A percentile compares a stretch with the other conserved stretches of the same genome.
These are phyloP conservation scores for Oreochromis tanganicae DNA, from an alignment of 2,113 vertebrate species.

Conservation along the genomic window DNA sequence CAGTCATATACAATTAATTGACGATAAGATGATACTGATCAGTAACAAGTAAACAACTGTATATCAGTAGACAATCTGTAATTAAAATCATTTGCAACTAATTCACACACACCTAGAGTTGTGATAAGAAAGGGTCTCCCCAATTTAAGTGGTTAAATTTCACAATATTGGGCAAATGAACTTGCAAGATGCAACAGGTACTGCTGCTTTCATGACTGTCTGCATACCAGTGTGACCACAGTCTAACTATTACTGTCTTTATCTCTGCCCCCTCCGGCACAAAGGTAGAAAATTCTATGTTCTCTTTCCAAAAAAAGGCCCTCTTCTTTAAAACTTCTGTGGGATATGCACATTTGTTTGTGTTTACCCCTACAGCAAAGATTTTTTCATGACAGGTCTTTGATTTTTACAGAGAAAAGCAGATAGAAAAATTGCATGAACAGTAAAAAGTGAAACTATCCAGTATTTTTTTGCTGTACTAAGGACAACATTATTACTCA, in stretches of 20 bases:
- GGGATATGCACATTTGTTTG: conserved; percentile 70
- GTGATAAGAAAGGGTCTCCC: conserved; percentile 26
- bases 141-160: conserved; percentile 66
- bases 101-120: background rate
- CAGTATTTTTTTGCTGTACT: background rate
- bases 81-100: background rate
- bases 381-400: conserved; percentile 19
- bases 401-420: background rate
- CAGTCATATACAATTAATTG: background rate
- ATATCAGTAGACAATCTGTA: background rate
- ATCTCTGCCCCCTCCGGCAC: conserved; percentile 72
- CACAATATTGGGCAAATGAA: conserved; percentile 73
- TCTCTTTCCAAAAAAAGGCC: conserved; percentile 63
- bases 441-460: background rate
- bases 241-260: conserved; percentile 78
- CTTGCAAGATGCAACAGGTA: conserved; percentile 81
- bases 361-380: conserved; percentile 71
- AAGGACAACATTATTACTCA: background rate
- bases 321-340: conserved; percentile 44
- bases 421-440: background rate
- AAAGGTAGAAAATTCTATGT: conserved; percentile 69
- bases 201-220: conserved; percentile 72
- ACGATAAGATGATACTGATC: background rate
- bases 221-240: conserved; percentile 79
- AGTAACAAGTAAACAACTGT: background rate